phyloP scores from a whole-genome alignment of 2,113 vertebrate species.

The Peromyscus leucopus region DNA sequence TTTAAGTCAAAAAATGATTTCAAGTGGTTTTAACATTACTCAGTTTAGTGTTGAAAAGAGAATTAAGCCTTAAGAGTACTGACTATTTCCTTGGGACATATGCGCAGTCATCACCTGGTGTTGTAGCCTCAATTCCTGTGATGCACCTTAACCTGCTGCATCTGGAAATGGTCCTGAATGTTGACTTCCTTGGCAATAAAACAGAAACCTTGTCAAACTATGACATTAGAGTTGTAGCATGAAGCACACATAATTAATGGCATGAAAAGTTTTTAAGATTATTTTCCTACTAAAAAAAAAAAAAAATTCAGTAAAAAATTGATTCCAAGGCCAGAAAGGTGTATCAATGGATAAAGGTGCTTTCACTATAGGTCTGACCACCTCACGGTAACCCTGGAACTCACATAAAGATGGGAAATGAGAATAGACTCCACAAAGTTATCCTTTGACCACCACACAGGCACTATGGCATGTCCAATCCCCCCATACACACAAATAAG shows the following conservation, averaged over 20 bases:
- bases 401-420: background rate
- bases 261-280: slow-evolving; percentile 42
- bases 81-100: background rate
- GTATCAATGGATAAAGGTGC: background rate
- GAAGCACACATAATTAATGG: background rate
- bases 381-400: background rate
- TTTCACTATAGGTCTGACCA: background rate
- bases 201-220: slow-evolving; percentile 17
- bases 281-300: slow-evolving; percentile 11
- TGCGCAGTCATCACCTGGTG: background rate
- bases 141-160: background rate
- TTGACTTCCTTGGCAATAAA: background rate
- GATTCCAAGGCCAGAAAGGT: background rate
- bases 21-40: background rate
- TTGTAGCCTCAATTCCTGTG: background rate
- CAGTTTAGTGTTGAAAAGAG: background rate
- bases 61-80: background rate
- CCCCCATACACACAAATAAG: background rate
- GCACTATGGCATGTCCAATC: background rate
- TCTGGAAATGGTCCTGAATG: background rate
- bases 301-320: background rate
- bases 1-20: background rate
- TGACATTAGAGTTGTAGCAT: background rate
- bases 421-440: background rate
- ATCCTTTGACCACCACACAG: background rate